A percentile compares a stretch with the other conserved stretches of the same genome.
Conservation (phyloP, 2,888 invertebrate species). For the Ophion slaviceki region DNA sequence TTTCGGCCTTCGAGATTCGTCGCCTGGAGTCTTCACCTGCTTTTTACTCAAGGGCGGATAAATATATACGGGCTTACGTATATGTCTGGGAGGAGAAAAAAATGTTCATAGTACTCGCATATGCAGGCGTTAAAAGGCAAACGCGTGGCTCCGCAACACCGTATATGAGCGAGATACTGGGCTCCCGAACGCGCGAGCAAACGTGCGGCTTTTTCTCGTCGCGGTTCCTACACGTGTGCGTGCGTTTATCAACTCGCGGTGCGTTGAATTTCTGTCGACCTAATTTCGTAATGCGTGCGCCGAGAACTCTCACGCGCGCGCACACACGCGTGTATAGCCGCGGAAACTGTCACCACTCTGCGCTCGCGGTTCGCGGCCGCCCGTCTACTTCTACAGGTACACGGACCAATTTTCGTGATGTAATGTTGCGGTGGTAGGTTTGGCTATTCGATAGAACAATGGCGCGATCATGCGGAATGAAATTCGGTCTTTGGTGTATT, state of each 20-base stretch:
- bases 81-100: not conserved
- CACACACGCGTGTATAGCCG: conserved; percentile 45
- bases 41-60: not conserved
- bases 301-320: conserved; percentile 29
- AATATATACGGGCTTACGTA: not conserved
- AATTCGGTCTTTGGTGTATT: conserved; percentile 4
- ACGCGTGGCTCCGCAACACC: conserved; percentile 38
- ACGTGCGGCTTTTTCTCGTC: conserved; percentile 35
- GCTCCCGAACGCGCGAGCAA: conserved; percentile 47
- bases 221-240: conserved; percentile 5
- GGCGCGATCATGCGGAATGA: conserved; percentile 23
- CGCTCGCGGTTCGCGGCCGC: conserved; percentile 7
- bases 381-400: conserved; percentile 6
- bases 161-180: conserved; percentile 48
- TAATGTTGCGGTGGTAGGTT: conserved; percentile 3
- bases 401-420: conserved; percentile 10
- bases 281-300: conserved; percentile 78
- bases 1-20: not conserved
- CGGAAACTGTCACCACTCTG: conserved; percentile 59
- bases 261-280: conserved; percentile 81
- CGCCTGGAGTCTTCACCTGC: not conserved
- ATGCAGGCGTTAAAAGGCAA: conserved; percentile 39
- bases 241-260: conserved; percentile 43
- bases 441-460: not conserved
- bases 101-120: not conserved